Conservation (phyloP, 1,140 invertebrate species). For the Lepidostoma basale region DNA sequence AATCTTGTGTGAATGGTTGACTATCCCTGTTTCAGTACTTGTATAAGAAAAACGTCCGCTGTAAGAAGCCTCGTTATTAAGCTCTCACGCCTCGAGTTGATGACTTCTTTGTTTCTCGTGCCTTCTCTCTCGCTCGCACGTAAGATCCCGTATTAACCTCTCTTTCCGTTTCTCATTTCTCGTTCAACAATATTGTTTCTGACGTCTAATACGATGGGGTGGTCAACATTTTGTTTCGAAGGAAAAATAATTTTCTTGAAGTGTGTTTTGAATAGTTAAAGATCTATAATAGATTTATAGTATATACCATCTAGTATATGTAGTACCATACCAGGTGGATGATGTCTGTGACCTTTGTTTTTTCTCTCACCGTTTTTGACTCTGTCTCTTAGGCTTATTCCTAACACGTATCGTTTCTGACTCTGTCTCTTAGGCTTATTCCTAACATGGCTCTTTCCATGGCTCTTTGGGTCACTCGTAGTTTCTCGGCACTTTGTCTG, state of each 20-base stretch:
- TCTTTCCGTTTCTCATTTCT: slow-evolving; percentile 62
- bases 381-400: too few relatives aligned
- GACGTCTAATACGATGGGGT: slow-evolving; percentile 28
- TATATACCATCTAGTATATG: too few relatives aligned
- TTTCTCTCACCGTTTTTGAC: too few relatives aligned
- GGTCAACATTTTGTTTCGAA: not conserved
- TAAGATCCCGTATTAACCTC: slow-evolving; percentile 47
- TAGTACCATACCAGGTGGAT: too few relatives aligned
- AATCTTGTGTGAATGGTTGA: not conserved
- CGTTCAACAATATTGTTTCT: slow-evolving; percentile 46
- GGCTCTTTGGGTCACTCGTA: too few relatives aligned
- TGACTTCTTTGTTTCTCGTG: slow-evolving; percentile 34
- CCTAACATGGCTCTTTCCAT: too few relatives aligned
- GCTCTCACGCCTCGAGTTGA: slow-evolving; percentile 56
- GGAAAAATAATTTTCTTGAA: not conserved
- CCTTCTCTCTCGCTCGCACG: slow-evolving; percentile 49
- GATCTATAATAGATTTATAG: too few relatives aligned
- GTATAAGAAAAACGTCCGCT: slow-evolving; percentile 51
- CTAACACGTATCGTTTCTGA: too few relatives aligned
- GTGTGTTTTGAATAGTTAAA: not conserved
- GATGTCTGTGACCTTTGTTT: too few relatives aligned
- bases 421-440: too few relatives aligned
- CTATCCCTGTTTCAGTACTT: slow-evolving; percentile 32
- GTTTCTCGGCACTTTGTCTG: too few relatives aligned
- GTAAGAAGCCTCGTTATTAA: slow-evolving; percentile 63